Evolutionary conservation across 2,888 invertebrate genomes (phyloP).

Genomic region (Tetrapedia diversipes): DNA sequence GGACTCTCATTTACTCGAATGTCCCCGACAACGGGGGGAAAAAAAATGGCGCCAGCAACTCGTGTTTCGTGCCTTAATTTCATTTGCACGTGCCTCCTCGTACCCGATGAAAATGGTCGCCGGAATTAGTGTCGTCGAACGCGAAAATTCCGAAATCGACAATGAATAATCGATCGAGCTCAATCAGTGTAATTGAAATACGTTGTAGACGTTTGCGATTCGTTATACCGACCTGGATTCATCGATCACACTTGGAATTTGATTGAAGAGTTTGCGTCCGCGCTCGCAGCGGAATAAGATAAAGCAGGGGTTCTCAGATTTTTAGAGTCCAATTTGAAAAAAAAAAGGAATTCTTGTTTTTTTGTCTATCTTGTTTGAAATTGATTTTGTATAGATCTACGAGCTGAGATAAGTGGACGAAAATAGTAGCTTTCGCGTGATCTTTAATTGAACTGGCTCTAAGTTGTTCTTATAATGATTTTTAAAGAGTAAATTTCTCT

Average conservation of each 20-base stretch:
- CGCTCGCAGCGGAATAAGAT: too few species aligned
- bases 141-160: background rate
- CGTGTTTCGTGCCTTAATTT: constrained; percentile 2
- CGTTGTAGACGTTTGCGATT: background rate
- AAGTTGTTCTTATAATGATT: too few species aligned
- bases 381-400: too few species aligned
- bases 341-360: too few species aligned
- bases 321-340: too few species aligned
- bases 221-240: background rate
- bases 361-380: too few species aligned
- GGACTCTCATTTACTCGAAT: constrained; percentile 2
- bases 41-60: constrained; percentile 6
- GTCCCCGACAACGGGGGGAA: background rate
- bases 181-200: background rate
- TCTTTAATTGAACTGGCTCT: too few species aligned
- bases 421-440: too few species aligned
- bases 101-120: background rate
- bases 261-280: background rate
- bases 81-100: background rate
- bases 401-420: too few species aligned
- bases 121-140: background rate
- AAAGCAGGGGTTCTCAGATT: too few species aligned
- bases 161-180: background rate
- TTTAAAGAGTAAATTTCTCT: too few species aligned
- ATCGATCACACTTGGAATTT: background rate